Evolutionary conservation across 2,113 vertebrate genomes (phyloP).

Genomic region (Azemiops feae): DNA sequence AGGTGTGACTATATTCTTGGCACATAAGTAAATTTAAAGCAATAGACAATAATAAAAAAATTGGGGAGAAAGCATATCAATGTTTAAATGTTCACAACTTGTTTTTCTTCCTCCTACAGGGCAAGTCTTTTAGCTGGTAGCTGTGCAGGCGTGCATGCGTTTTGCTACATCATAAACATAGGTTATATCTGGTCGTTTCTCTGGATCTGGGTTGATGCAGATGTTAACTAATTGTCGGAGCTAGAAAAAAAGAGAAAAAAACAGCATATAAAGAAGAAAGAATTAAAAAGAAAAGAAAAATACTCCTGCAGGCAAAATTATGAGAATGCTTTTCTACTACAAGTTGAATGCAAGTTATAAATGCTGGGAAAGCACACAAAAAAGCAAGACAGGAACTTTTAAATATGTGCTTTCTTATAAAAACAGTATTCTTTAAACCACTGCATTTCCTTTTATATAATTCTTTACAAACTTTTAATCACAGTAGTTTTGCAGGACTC

Average conservation of each 20-base stretch:
- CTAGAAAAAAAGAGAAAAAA: constrained; percentile 66
- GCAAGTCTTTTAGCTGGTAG: constrained; percentile 74
- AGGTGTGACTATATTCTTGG: constrained; percentile 47
- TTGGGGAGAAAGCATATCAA: constrained; percentile 48
- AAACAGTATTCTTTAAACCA: background rate
- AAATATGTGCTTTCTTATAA: background rate
- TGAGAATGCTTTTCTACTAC: no score
- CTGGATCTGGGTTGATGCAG: constrained; percentile 97
- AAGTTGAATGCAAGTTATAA: constrained; percentile 6
- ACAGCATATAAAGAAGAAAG: background rate
- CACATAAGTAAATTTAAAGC: constrained; percentile 45
- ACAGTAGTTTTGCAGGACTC: background rate
- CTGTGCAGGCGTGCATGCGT: constrained; percentile 85
- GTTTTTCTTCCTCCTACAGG: background rate
- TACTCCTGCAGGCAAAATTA: background rate
- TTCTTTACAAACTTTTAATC: background rate
- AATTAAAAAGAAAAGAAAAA: background rate
- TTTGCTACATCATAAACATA: constrained; percentile 95
- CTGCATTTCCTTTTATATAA: background rate
- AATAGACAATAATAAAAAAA: constrained; percentile 28
- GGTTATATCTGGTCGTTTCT: constrained; percentile 94
- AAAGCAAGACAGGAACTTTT: background rate
- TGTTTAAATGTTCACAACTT: constrained; percentile 40
- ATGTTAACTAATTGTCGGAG: constrained; percentile 95
- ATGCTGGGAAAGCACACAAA: background rate